Base-by-base conservation (phyloP, 2,888 invertebrate genomes). In the Drosophila hamatofila region DNA sequence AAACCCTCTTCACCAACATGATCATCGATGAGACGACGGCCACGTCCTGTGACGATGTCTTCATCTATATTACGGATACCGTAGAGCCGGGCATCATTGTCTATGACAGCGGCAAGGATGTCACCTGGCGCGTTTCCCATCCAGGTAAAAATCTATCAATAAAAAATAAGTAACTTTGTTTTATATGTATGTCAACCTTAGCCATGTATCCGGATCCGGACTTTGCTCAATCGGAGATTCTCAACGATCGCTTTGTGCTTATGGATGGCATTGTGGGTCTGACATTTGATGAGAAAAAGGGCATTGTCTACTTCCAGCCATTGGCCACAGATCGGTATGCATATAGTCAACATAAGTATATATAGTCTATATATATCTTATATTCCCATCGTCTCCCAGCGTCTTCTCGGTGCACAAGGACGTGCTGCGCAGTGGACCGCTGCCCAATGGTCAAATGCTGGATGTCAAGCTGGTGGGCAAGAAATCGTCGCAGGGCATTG, bases 161-260 rank as follows among this genome's bases (percentile, higher is more conserved):
- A 0, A 16, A 3, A 14, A n/a, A 4, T 8, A n/a, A 27, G 3
- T 8, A 14, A 35, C 0, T 1, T 21, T 2, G 3, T 23, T 23
- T 3, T 37, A n/a, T 27, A n/a, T 27, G 4, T 6, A 16, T 39
- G 3, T 18, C 16, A 18, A 12, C 25, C 5, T 7, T 8, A 54
- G 95, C 96, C 52, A 97, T 97, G 97, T 97, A 96, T 92, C 97
- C 97, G 0, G 96, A 97, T 93, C 97, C 97, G 0, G 96, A 97
- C 92, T 95, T 95, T 78, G 95, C 96, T 0, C 95, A 95, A 79
- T 96, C 96, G 75, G 95, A 94, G 93, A 96, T 97, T 71, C 95
- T 94, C 11, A 95, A 95, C 0, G 94, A 95, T 67, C 93, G 92
- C 1, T 96, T 96, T 83, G 94, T 95, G 16, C 91, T 96, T 3